phyloP scores from a whole-genome alignment of 1,140 invertebrate genomes.

The Bombyx mori region ASM3026992v2 NC_085122.1:8564001-8564500 shows the following conservation, averaged over 20 bases:
- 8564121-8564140: constrained; percentile 44
- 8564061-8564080: constrained; percentile 12
- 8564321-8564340: not conserved
- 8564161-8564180: constrained; percentile 21
- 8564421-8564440: no score
- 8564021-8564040: constrained; percentile 27
- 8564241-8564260: constrained; percentile 63
- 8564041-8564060: constrained; percentile 21
- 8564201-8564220: constrained; percentile 70
- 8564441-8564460: no score
- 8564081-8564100: constrained; percentile 30
- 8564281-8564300: not conserved
- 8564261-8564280: constrained; percentile 29
- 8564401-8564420: no score
- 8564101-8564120: constrained; percentile 51
- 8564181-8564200: constrained; percentile 61
- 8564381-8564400: no score
- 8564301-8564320: not conserved
- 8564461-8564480: no score
- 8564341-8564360: not conserved
- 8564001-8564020: no score
- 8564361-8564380: not conserved
- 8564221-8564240: constrained; percentile 67
- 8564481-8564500: no score
- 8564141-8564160: constrained; percentile 48